phyloP scores from a whole-genome alignment of 2,888 invertebrate species.

The Yponomeuta malinellus region DNA sequence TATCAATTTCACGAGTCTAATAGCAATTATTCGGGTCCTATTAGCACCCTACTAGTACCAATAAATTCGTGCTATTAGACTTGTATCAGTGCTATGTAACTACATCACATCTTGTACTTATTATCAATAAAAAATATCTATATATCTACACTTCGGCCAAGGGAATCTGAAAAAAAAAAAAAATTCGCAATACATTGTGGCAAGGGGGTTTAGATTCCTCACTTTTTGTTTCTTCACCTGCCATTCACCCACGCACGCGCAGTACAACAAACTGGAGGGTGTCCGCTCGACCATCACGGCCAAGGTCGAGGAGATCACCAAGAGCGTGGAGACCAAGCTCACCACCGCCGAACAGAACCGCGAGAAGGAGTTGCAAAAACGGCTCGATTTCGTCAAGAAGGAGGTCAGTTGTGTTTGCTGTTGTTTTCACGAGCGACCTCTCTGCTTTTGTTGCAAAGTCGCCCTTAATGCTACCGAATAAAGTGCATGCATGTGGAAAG shows the following conservation, averaged over 20 bases:
- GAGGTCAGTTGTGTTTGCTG: slow-evolving; percentile 6
- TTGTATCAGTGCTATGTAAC: too few relatives aligned
- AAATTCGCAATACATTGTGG: too few relatives aligned
- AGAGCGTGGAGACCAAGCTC: slow-evolving; percentile 83
- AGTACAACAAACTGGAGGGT: slow-evolving; percentile 82
- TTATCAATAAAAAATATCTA: too few relatives aligned
- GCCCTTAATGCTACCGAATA: too few relatives aligned
- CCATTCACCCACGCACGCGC: slow-evolving; percentile 27
- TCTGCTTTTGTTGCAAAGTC: background rate
- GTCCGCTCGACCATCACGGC: slow-evolving; percentile 79
- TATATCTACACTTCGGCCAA: too few relatives aligned
- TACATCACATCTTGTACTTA: too few relatives aligned
- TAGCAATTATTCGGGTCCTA: too few relatives aligned
- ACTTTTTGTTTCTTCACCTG: slow-evolving; percentile 13
- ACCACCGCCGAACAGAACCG: slow-evolving; percentile 88
- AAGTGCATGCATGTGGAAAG: too few relatives aligned
- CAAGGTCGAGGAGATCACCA: slow-evolving; percentile 80
- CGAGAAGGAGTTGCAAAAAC: slow-evolving; percentile 89
- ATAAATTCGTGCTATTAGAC: too few relatives aligned
- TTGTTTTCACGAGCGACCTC: background rate
- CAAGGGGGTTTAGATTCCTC: slow-evolving; percentile 17
- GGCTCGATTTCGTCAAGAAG: slow-evolving; percentile 80
- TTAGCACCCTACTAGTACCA: too few relatives aligned
- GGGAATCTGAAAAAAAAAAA: too few relatives aligned
- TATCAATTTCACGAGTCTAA: too few relatives aligned